Percentiles rank a stretch among this genome's conserved stretches.
Evolutionary conservation across 2,113 vertebrate genomes (phyloP).

Genomic region (Pseudorhombus dupliciocellatus): DNA sequence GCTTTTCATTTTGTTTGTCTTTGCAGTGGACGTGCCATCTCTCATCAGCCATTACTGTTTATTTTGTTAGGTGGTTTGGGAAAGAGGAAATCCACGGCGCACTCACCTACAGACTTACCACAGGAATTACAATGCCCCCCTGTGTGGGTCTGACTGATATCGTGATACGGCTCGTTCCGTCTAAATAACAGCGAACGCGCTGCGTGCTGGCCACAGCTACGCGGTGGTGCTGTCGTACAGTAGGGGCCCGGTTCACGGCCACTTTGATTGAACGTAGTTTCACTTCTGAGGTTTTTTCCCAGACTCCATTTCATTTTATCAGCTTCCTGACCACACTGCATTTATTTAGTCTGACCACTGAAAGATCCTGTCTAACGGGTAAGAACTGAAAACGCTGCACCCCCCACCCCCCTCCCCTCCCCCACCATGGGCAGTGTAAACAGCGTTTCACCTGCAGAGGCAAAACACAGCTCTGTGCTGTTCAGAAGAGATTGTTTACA

Average conservation of each 20-base stretch:
- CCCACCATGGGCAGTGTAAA: not conserved
- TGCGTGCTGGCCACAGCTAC: not conserved
- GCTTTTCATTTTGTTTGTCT: constrained; percentile 75
- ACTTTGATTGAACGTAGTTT: not conserved
- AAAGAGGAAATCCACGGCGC: constrained; percentile 46
- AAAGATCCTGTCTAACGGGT: not conserved
- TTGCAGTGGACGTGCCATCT: constrained; percentile 64
- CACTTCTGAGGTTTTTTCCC: not conserved
- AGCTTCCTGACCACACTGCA: not conserved
- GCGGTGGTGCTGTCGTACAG: not conserved
- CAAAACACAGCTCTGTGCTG: constrained; percentile 1
- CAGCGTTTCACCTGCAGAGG: constrained; percentile 9
- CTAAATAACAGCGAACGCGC: constrained; percentile 8
- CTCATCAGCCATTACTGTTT: constrained; percentile 72
- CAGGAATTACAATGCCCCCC: constrained; percentile 34
- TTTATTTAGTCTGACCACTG: not conserved
- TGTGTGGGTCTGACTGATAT: constrained; percentile 21
- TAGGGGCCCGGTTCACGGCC: not conserved
- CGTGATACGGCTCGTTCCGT: not conserved
- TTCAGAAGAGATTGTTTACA: constrained; percentile 41
- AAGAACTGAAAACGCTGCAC: no score
- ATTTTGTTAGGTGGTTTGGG: constrained; percentile 69
- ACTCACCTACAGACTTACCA: constrained; percentile 35
- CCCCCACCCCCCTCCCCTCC: not conserved
- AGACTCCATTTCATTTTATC: not conserved